Base-by-base conservation (phyloP, 2,888 invertebrate species). In the Agonopterix heracliana region DNA sequence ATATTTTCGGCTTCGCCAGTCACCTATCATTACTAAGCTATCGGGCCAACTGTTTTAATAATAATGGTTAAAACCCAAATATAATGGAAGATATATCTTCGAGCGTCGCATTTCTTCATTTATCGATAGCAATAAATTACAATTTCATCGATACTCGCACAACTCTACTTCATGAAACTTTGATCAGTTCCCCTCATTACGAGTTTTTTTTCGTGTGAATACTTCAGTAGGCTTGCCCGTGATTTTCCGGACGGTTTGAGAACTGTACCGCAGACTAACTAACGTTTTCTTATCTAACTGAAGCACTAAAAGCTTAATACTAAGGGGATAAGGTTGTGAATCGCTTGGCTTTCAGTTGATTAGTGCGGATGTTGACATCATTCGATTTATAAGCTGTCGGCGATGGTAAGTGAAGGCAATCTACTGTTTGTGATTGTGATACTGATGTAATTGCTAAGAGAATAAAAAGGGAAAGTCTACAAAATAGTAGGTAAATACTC, bases 141-240 rank as follows among this genome's bases (percentile, higher is more conserved):
- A 36, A 38, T 13, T 26, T 45, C 56, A 57, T 61, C 61, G 56
- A 61, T 47, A 58, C 53, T 48, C 11, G 46, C 54, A 7, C 66
- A 55, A 64, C 68, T 61, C 64, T 75, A 61, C 35, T 47, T 9
- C 63, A 67, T 81, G 66, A 75, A 82, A 79, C 54, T 76, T 81
- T 77, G 66, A 79, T 74, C 69, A 74, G 68, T 59, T 50, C 56
- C 71, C 65, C 78, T 81, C 79, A 81, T 82, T 81, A 81, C 74
- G 69, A 67, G 77, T 77, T 81, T 81, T 76, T 79, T 77, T 79
- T 74, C 71, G 65, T 66, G 71, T 79, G 75, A 81, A 81, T 81
- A 69, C 74, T 80, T 75, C 66, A 81, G 68, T 61, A 78, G 71
- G 56, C 57, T 60, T 54, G 66, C 66, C 74, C 66, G 77, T 77